These are phyloP conservation scores for Gracilinanus agilis DNA, from an alignment of 2,113 vertebrate genomes.

Conservation along the genomic window DNA sequence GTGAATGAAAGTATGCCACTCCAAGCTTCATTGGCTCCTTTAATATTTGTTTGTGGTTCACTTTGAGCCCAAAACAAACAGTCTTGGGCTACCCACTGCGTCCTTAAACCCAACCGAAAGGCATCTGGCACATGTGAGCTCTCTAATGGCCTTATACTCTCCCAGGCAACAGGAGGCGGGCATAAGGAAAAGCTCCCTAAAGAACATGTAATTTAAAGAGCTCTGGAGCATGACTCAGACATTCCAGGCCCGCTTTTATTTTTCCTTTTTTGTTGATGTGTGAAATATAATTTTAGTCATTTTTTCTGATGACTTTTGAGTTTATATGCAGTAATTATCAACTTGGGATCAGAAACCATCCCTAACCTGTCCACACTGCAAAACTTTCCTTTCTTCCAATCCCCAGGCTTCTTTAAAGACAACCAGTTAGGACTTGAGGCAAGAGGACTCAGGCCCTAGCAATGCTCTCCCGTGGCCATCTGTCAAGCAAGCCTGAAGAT, in stretches of 20 bases:
- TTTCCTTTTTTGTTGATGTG: constrained; percentile 78
- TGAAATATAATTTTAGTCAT: constrained; percentile 82
- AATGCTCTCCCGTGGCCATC: not conserved
- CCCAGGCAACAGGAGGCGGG: constrained; percentile 20
- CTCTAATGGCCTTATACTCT: constrained; percentile 42
- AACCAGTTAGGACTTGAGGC: not conserved
- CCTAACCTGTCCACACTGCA: constrained; percentile 39
- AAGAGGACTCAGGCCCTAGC: not conserved
- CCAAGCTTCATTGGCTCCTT: not conserved
- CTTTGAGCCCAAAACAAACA: not conserved
- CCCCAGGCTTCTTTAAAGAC: not conserved
- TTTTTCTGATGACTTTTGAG: constrained; percentile 85
- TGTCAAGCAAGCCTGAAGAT: not conserved
- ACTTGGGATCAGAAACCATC: constrained; percentile 72
- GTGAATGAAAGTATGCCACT: not conserved
- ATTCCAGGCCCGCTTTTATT: constrained; percentile 82
- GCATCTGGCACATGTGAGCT: constrained; percentile 16
- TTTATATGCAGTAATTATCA: constrained; percentile 86
- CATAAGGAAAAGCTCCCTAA: constrained; percentile 48
- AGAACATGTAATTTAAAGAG: constrained; percentile 76
- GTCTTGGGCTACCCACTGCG: not conserved
- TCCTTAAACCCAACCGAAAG: constrained; percentile 27
- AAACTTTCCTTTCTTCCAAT: constrained; percentile 35
- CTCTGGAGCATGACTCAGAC: constrained; percentile 85
- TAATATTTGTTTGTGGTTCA: not conserved